Base-by-base conservation (phyloP, 2,888 invertebrate species). In the Amblyteles armatorius region DNA sequence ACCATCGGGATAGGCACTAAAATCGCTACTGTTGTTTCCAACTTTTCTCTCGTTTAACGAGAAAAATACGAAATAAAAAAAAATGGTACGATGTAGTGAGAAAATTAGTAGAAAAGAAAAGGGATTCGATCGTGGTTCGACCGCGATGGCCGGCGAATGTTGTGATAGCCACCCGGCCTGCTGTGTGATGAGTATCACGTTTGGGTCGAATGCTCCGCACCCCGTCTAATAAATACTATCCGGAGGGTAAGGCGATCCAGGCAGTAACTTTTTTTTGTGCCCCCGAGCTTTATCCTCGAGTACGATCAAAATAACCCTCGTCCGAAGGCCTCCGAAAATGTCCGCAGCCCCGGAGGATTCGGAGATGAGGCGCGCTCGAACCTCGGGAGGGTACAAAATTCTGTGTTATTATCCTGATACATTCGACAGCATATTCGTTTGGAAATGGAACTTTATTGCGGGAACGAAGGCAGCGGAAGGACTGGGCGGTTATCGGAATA, bases 1-100 rank as follows among this genome's bases (percentile, higher is more conserved):
- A 81, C 22, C 78, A 82, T 84, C 77, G 77, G 67, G 84, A 79
- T 82, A 71, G 52, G 57, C 80, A 44, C 48, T 81, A 69, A 40
- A 79, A 76, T 81, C 69, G 57, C 68, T 52, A 63, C 65, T 80
- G 40, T 77, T 72, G 40, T 26, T 55, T 81, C 50, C 13, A 69
- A 68, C 36, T 63, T 71, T 55, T 65, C 48, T 76, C 60, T 67
- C 63, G 22, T 79, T 84, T 52, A 5, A 67, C n/a, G 29, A 1
- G 26, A 60, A 13, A 60, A 16, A 13, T 22, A 60, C 22, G 26
- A 6, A 19, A 26, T 11, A 60, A 60, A 60, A 13, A 33, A 29
- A 63, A 1, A 63, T 63, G n/a, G 29, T 22, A n/a, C 13, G 16
- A 63, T 7, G 2, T 16, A 2, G n/a, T 33, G 16, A 6, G 16